A percentile compares a stretch with the other conserved stretches of the same genome.
These are phyloP conservation scores for Hycleus phaleratus DNA, from an alignment of 1,140 invertebrate genomes.

Conservation along the genomic window DNA sequence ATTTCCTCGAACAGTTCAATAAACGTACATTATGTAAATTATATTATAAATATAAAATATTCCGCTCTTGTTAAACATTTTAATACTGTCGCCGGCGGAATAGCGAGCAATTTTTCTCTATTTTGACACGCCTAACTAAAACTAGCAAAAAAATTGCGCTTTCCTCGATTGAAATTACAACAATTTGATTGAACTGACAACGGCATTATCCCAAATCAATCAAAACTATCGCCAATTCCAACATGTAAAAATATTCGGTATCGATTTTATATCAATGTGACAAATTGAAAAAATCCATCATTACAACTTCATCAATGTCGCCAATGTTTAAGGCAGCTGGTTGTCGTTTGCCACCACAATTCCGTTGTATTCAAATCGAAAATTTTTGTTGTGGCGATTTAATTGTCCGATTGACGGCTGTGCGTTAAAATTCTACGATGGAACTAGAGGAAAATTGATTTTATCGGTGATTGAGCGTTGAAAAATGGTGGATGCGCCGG, in stretches of 20 bases:
- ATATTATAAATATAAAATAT: slow-evolving; percentile 21
- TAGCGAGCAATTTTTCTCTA: slow-evolving; percentile 13
- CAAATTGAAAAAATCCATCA: too few species aligned
- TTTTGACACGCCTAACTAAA: slow-evolving; percentile 5
- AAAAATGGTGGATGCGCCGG: slow-evolving; percentile 3
- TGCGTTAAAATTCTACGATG: too few species aligned
- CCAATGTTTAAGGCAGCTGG: too few species aligned
- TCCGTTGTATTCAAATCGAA: slow-evolving; percentile 13
- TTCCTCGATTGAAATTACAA: not conserved
- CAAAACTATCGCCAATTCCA: too few species aligned
- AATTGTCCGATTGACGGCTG: slow-evolving; percentile 3
- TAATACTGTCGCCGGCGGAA: slow-evolving; percentile 4
- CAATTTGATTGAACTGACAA: too few species aligned
- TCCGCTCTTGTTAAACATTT: slow-evolving; percentile 16
- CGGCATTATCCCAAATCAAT: too few species aligned
- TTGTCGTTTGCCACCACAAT: too few species aligned
- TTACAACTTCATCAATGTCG: too few species aligned
- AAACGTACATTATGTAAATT: slow-evolving; percentile 32
- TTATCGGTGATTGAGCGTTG: not conserved
- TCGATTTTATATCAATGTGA: too few species aligned
- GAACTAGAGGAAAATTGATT: too few species aligned
- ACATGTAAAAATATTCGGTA: too few species aligned
- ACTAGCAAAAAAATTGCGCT: not conserved
- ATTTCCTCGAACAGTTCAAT: slow-evolving; percentile 24
- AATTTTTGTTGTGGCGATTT: slow-evolving; percentile 17